Evolutionary conservation across 30 jellyfish, hydroid and myxozoan genomes (phyloP).

Genomic region (Nemopilema nomurai): DNA sequence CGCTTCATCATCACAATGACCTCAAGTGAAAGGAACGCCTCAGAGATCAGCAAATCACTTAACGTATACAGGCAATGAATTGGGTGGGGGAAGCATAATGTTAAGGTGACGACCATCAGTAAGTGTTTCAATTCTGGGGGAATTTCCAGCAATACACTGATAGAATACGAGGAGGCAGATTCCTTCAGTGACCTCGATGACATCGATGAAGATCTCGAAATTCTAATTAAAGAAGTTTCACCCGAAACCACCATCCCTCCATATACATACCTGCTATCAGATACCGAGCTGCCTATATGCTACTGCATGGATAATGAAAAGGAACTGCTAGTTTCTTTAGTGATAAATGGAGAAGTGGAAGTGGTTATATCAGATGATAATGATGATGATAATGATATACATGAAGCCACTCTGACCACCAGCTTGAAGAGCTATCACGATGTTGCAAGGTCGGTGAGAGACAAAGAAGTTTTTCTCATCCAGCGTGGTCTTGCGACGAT

Average conservation of each 20-base stretch:
- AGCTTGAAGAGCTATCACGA: constrained; percentile 24
- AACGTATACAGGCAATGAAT: constrained; percentile 19
- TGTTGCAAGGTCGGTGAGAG: constrained; percentile 21
- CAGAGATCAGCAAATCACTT: constrained; percentile 23
- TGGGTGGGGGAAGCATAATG: constrained; percentile 22
- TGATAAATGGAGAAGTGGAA: constrained; percentile 8
- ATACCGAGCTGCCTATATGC: constrained; percentile 17
- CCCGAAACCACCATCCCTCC: constrained; percentile 16
- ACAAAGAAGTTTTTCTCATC: constrained; percentile 7
- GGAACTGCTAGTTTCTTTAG: constrained; percentile 12
- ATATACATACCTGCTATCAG: constrained; percentile 20
- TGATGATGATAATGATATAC: constrained; percentile 5
- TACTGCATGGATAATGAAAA: constrained; percentile 15
- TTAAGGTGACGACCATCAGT: constrained; percentile 18
- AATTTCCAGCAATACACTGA: constrained; percentile 22
- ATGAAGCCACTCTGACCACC: constrained; percentile 3
- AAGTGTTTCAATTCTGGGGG: constrained; percentile 27
- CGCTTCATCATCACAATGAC: background rate
- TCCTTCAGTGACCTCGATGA: constrained; percentile 18
- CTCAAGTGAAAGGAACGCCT: constrained; percentile 10
- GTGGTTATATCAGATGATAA: constrained; percentile 16
- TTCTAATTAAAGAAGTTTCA: constrained; percentile 9
- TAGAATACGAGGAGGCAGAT: constrained; percentile 21
- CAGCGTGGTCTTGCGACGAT: constrained; percentile 23
- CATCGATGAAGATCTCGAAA: constrained; percentile 17